Evolutionary conservation across 2,113 vertebrate genomes (phyloP).

Genomic region (Brevimyrus niger): DNA sequence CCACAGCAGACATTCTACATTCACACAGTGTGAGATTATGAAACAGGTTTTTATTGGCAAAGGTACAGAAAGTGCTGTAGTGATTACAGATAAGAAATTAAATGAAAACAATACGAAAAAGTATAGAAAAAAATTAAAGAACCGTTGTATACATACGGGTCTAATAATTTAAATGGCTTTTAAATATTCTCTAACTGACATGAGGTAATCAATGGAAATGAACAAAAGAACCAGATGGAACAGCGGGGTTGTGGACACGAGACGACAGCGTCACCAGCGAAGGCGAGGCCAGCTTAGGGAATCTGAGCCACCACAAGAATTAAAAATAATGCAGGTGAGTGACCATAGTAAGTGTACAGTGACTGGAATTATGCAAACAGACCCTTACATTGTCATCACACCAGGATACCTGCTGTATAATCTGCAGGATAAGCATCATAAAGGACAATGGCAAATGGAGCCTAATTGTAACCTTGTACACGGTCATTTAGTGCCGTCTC

Average conservation of each 20-base stretch:
- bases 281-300: neutral
- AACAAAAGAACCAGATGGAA: conserved; percentile 52
- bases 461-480: neutral
- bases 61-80: conserved; percentile 83
- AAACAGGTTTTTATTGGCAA: conserved; percentile 94
- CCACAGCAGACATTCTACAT: neutral
- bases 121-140: conserved; percentile 47
- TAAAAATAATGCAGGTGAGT: neutral
- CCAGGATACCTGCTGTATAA: neutral
- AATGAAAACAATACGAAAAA: conserved; percentile 56
- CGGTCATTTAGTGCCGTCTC: neutral
- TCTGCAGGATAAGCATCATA: neutral
- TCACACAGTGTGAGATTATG: conserved; percentile 61
- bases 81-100: conserved; percentile 65
- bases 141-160: conserved; percentile 54
- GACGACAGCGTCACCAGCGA: neutral
- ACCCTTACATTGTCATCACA: neutral
- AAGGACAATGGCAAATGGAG: neutral
- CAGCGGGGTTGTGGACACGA: conserved; percentile 46
- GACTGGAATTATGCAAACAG: neutral
- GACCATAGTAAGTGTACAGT: neutral
- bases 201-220: conserved; percentile 31
- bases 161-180: conserved; percentile 56
- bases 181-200: conserved; percentile 40
- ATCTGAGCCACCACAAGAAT: neutral